Evolutionary conservation across 2,797 vertebrate genomes (phyloP).

Genomic region (Anniella stebbinsi): DNA sequence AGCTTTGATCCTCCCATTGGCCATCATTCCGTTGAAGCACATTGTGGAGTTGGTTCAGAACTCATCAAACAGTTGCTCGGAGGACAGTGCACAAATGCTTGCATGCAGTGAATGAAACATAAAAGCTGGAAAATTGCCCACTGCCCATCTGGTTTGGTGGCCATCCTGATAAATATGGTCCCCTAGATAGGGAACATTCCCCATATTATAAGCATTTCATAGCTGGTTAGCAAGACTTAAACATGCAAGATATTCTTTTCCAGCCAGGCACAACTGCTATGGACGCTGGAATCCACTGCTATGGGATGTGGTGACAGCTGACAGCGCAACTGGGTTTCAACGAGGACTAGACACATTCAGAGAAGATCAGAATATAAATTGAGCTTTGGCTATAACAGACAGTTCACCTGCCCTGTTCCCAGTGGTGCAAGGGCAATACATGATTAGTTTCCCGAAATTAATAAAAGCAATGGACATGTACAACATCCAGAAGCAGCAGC

Average conservation of each 20-base stretch:
- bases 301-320: background rate
- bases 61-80: constrained; percentile 44
- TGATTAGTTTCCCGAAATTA: background rate
- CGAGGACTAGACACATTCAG: background rate
- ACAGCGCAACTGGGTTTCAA: background rate
- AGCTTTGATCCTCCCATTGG: constrained; percentile 1
- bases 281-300: background rate
- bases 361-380: background rate
- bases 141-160: constrained; percentile 34
- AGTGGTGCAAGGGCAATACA: background rate
- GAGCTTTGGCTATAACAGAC: background rate
- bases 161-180: constrained; percentile 22
- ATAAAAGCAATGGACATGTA: background rate
- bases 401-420: background rate
- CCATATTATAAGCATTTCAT: constrained; percentile 17
- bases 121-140: background rate
- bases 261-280: constrained; percentile 1
- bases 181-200: constrained; percentile 27
- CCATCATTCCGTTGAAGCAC: constrained; percentile 8
- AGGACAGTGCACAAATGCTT: constrained; percentile 32
- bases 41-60: background rate
- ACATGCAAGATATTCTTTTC: constrained; percentile 18
- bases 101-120: constrained; percentile 29
- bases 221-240: constrained; percentile 19
- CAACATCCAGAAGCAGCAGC: background rate